Base-by-base conservation (phyloP, 2,888 invertebrate genomes). In the Tricholauxania praeusta region DNA sequence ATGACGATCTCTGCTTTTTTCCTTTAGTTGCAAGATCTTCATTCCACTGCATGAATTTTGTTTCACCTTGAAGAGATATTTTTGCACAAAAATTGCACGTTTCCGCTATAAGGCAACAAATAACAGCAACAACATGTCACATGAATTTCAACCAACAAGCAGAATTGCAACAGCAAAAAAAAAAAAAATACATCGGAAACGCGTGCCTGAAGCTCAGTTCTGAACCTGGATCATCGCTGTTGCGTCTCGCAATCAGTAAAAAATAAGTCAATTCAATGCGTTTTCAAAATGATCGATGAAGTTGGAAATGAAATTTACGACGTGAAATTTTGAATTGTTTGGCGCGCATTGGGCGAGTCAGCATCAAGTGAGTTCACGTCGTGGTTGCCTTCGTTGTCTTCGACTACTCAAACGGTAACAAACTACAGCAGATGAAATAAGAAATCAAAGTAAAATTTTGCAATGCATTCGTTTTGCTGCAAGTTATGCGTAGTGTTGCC, bases 251-350 rank as follows among this genome's bases (percentile, higher is more conserved):
- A 68, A 53, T 62, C 70, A 49, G 70, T 8, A 22, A 14, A 49
- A 69, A 62, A 52, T 53, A 52, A 62, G 70, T 70, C 70, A 62
- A 70, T 70, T 62, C 53, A 77, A 78, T 73, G 66, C 47, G 71
- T 74, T 73, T 74, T 78, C 80, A 80, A 39, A 84, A 82, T 85
- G 86, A 86, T 86, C 85, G 86, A 85, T 85, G 85, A 85, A 86
- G 85, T 86, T 81, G 80, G 79, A 77, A 79, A 75, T 78, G 78
- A 81, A 84, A 86, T 86, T 86, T 85, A 85, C 83, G 85, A 86
- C 82, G 85, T 86, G 85, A 83, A 84, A 86, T 84, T 84, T 84
- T 81, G 82, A 81, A 83, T 83, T 81, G 82, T 82, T 82, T 80
- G 80, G 79, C 71, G 66, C 73, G 64, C 32, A 72, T 72, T 68